A percentile compares a stretch with the other conserved stretches of the same genome.
Evolutionary conservation across 2,888 invertebrate species (phyloP).

Genomic region (Vesta saturnalis): DNA sequence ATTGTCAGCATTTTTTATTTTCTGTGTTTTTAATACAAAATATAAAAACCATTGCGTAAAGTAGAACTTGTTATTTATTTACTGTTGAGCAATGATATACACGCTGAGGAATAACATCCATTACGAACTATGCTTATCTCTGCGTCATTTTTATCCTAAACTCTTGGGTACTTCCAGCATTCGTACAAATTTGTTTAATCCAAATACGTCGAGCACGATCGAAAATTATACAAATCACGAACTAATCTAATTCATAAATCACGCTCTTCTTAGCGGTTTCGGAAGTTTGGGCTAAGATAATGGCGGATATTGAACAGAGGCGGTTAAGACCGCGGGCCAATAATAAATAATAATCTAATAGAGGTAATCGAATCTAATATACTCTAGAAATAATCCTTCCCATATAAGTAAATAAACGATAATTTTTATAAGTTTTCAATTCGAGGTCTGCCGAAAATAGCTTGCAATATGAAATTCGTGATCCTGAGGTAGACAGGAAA

Average conservation of each 20-base stretch:
- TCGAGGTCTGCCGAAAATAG: background rate
- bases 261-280: constrained; percentile 28
- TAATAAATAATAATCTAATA: constrained; percentile 47
- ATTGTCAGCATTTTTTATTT: constrained; percentile 7
- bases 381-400: constrained; percentile 23
- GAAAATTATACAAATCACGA: constrained; percentile 29
- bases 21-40: constrained; percentile 6
- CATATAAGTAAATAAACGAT: background rate
- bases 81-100: background rate
- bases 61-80: background rate
- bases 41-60: constrained; percentile 9
- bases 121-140: too few relatives aligned
- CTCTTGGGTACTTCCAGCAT: background rate
- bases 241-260: constrained; percentile 34
- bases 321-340: constrained; percentile 40
- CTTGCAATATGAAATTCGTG: background rate
- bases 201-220: background rate
- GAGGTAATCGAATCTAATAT: constrained; percentile 44
- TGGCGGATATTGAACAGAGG: constrained; percentile 39
- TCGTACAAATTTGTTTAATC: background rate
- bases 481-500: background rate
- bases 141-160: background rate
- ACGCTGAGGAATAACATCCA: background rate
- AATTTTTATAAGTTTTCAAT: background rate
- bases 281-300: constrained; percentile 38